Evolutionary conservation across 1,140 invertebrate species (phyloP), one percentile per base, ranked within the genome.

Genomic region (Drosophila parvula): DNA sequence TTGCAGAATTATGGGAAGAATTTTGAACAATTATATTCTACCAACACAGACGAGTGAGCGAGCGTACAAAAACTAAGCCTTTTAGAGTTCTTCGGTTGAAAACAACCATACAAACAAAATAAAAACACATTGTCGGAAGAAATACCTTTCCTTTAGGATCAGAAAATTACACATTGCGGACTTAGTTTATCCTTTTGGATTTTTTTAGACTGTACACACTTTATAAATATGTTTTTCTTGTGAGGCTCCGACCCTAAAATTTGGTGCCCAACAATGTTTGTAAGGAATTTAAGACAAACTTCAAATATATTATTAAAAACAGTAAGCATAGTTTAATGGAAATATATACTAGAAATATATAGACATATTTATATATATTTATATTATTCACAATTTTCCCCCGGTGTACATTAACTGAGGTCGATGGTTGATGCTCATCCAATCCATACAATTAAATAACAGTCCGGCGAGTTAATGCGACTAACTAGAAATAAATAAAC

Each of bases 401-500:
- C 2, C 47, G 53, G 61, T 69, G 65, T 41, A 69, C 32, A 55
- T 44, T 67, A 69, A 67, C 36, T 44, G 40, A 56, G 56, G 55
- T 61, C 28, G 60, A 55, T 64, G 55, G 40, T 75, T 77, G 44
- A 71, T 71, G 68, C 69, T 71, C 67, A 71, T 71, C 69, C 69
- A 71, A 71, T 71, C 82, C 64, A 74, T 83, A 83, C 83, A 86
- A 86, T 86, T 86, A 86, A 83, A 81, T 83, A 88, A 74, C 62
- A 81, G 81, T 76, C 70, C 58, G 32, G 51, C 68, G 27, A 83
- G 84, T 62, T 83, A 88, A 82, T 77, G 83, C 83, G 73, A 69
- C 83, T 88, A 86, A 86, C 83, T 86, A 86, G 83, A 83, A 86
- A 86, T 86, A 86, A 86, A 86, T 86, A 86, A 86, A 86, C 83